A percentile compares a stretch with the other conserved stretches of the same genome.
Conservation (phyloP, 1,140 invertebrate species). For the Marisa cornuarietis region DNA sequence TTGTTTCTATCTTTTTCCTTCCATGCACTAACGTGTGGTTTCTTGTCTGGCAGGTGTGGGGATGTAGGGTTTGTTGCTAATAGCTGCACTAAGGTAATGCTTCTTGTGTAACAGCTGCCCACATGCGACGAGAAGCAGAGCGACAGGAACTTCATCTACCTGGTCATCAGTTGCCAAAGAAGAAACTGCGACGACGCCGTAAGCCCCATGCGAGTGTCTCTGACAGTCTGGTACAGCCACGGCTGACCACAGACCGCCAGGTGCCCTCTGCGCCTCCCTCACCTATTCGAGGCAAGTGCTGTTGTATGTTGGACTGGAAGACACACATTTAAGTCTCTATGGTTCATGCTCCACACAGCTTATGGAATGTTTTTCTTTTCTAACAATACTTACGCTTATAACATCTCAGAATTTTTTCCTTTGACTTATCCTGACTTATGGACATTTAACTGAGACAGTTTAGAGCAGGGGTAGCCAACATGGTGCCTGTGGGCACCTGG, state of each 20-base stretch:
- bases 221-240: slow-evolving; percentile 24
- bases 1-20: background rate
- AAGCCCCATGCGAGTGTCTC: slow-evolving; percentile 27
- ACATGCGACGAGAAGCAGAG: slow-evolving; percentile 45
- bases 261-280: slow-evolving; percentile 43
- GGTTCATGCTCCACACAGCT: too few relatives aligned
- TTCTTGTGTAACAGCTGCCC: slow-evolving; percentile 25
- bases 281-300: slow-evolving; percentile 35
- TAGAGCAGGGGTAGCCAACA: too few relatives aligned
- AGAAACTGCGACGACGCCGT: slow-evolving; percentile 44
- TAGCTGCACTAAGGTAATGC: background rate
- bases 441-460: too few relatives aligned
- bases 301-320: too few relatives aligned
- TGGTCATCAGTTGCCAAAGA: slow-evolving; percentile 35
- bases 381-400: too few relatives aligned
- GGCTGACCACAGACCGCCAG: slow-evolving; percentile 34
- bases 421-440: too few relatives aligned
- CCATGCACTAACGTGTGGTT: background rate
- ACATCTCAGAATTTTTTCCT: too few relatives aligned
- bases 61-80: background rate
- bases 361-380: too few relatives aligned
- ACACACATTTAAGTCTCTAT: too few relatives aligned
- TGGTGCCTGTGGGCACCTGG: too few relatives aligned
- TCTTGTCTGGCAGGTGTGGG: background rate
- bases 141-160: slow-evolving; percentile 35